phyloP scores from a whole-genome alignment of 2,888 invertebrate species.

The Notodonta ziczac region DNA sequence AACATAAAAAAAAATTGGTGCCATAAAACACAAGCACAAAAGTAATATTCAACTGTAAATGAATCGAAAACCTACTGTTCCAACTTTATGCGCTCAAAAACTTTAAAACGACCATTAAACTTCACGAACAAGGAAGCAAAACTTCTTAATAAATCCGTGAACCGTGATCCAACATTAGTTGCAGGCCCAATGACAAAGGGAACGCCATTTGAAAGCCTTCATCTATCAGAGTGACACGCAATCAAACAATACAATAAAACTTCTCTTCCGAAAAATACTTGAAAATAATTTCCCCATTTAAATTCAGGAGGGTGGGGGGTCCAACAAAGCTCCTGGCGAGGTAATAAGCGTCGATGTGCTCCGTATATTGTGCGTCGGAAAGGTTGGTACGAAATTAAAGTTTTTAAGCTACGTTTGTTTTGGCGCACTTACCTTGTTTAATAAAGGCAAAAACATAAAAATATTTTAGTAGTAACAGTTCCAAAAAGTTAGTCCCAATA shows the following conservation, averaged over 20 bases:
- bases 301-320: slow-evolving; percentile 77
- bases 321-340: slow-evolving; percentile 73
- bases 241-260: slow-evolving; percentile 85
- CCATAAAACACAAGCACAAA: slow-evolving; percentile 6
- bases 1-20: not conserved
- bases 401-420: slow-evolving; percentile 10
- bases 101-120: slow-evolving; percentile 70
- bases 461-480: no score
- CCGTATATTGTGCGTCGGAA: slow-evolving; percentile 64
- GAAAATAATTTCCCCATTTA: slow-evolving; percentile 83
- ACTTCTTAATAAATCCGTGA: slow-evolving; percentile 80
- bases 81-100: slow-evolving; percentile 42
- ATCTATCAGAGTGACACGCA: slow-evolving; percentile 83
- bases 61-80: slow-evolving; percentile 25
- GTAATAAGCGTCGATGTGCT: slow-evolving; percentile 72
- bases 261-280: slow-evolving; percentile 82
- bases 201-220: slow-evolving; percentile 74
- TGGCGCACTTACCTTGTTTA: not conserved
- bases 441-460: not conserved
- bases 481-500: no score
- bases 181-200: slow-evolving; percentile 67
- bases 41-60: slow-evolving; percentile 34
- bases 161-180: slow-evolving; percentile 66
- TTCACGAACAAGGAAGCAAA: slow-evolving; percentile 49
- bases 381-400: slow-evolving; percentile 63